Conservation (phyloP, 2,113 vertebrate species). For the Dolichallabes microphthalmus region DNA sequence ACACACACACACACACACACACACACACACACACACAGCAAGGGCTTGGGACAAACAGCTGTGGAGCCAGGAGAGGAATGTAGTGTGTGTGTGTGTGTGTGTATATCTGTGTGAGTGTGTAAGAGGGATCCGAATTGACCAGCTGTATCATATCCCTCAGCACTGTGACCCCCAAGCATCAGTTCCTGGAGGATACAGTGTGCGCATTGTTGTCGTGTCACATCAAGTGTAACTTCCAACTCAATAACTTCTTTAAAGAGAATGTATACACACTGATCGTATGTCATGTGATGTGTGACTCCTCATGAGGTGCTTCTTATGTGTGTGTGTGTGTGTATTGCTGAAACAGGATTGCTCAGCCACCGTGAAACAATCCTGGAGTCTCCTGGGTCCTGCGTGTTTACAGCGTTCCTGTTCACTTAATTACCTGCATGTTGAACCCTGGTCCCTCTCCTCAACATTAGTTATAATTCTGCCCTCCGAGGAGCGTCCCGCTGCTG, state of each 20-base stretch:
- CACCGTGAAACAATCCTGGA: background rate
- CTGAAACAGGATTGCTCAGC: constrained; percentile 10
- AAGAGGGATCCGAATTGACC: constrained; percentile 14
- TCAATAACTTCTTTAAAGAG: background rate
- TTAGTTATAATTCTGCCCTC: constrained; percentile 61
- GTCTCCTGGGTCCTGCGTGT: constrained; percentile 62
- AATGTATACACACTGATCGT: background rate
- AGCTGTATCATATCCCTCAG: constrained; percentile 33
- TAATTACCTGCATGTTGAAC: constrained; percentile 70
- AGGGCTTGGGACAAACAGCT: constrained; percentile 30
- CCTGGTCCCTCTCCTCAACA: constrained; percentile 51
- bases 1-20: background rate
- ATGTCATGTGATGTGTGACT: background rate
- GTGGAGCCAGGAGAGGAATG: background rate
- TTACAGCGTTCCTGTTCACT: constrained; percentile 62
- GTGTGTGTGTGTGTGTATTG: constrained; percentile 20
- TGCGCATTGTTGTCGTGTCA: background rate
- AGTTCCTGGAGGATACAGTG: background rate
- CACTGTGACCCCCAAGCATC: background rate
- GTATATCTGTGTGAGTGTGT: background rate
- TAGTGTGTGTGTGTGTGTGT: constrained; percentile 16
- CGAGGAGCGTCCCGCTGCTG: constrained; percentile 56
- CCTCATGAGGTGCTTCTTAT: background rate
- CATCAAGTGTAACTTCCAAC: background rate
- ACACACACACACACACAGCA: constrained; percentile 10